phyloP scores from a whole-genome alignment of 2,797 vertebrate genomes.

The Poecilia gillii region DNA sequence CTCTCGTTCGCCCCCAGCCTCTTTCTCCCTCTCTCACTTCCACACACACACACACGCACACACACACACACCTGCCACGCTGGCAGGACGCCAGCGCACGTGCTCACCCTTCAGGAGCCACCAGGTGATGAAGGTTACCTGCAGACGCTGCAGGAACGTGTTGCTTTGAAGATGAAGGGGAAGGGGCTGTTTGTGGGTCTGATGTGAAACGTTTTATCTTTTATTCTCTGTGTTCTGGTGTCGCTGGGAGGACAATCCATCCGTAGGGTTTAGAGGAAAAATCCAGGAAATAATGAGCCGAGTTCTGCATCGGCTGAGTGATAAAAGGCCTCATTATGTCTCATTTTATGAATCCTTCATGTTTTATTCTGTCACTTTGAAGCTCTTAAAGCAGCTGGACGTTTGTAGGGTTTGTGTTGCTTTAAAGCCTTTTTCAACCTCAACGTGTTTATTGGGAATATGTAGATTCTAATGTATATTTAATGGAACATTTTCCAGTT shows the following conservation, averaged over 20 bases:
- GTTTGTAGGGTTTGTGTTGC: background rate
- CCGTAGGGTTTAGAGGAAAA: background rate
- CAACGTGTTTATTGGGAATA: background rate
- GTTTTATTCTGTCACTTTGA: background rate
- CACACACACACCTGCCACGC: conserved; percentile 12
- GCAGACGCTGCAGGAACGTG: conserved; percentile 29
- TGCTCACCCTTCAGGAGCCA: conserved; percentile 57
- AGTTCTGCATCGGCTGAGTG: background rate
- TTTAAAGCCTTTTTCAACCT: background rate
- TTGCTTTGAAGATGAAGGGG: conserved; percentile 41
- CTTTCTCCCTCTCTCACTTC: background rate
- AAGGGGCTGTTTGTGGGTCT: conserved; percentile 18
- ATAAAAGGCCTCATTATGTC: background rate
- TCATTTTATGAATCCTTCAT: background rate
- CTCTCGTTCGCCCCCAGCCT: conserved; percentile 16
- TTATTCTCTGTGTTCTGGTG: conserved; percentile 41
- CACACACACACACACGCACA: background rate
- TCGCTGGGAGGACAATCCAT: conserved; percentile 13
- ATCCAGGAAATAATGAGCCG: background rate
- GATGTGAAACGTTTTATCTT: conserved; percentile 33
- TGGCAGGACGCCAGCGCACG: conserved; percentile 56
- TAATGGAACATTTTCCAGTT: background rate
- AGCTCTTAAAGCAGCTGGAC: background rate
- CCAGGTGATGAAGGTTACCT: conserved; percentile 69
- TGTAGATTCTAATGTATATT: background rate